Base-by-base conservation (phyloP, 2,888 invertebrate genomes). In the Folsomia manolachei region DNA sequence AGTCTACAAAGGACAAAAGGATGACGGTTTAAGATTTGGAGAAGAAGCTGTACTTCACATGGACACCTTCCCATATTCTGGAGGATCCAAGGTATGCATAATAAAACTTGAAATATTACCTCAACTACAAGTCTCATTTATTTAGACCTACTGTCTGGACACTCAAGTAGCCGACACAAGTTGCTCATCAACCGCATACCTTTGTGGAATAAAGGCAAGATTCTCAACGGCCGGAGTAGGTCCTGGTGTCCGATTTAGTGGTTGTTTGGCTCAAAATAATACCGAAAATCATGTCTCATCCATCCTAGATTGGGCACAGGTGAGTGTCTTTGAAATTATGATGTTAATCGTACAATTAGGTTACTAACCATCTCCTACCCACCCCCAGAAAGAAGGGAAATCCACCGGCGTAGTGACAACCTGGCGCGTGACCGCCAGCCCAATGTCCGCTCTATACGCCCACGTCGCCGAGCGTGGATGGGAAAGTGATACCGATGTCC, bases 151-250 rank as follows among this genome's bases (percentile, higher is more conserved):
- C 21, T 67, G 67, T 56, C 7, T 25, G 14, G 67, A 67, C 52
- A 14, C 67, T 9, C 67, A 67, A 56, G 60, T 56, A 19, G 67
- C 69, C 7, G 69, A 69, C 56, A 21, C 92, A 39, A 77, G 79
- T 0, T 79, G 78, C 27, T 70, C 71, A 1, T 90, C 91, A 0
- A 94, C 93, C 0, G 92, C 93, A 0, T 92, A 91, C 82, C 84
- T 93, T 53, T 86, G 88, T 21, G 94, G 94, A 0, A 89, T 91
- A 0, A 94, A 94, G 84, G 89, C 88, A 1, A 92, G 91, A 82
- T 86, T 87, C 76, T 90, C 89, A 1, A 91, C 92, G 0, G 86
- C 93, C 18, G 93, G 94, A 0, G 88, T 93, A 0, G 89, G 89
- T 23, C 91, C 87, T 0, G 86, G 87, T 0, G 91, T 91, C 0